Percentiles rank a stretch among this genome's conserved stretches.
phyloP scores from a whole-genome alignment of 2,888 invertebrate genomes.

The Laothoe populi region DNA sequence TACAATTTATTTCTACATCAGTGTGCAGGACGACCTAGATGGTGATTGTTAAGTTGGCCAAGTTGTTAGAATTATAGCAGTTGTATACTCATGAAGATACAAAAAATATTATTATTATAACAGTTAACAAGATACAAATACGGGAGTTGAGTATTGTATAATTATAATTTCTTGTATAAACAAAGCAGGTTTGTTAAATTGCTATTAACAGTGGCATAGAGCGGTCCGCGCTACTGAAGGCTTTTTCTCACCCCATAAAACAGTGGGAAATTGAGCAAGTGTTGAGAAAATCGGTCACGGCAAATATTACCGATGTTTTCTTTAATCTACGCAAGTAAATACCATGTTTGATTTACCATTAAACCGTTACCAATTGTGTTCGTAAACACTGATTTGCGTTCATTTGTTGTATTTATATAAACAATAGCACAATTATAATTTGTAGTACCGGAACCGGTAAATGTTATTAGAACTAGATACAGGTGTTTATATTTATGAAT shows the following conservation, averaged over 20 bases:
- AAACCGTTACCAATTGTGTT: too few species aligned
- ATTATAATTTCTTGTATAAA: constrained; percentile 76
- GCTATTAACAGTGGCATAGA: constrained; percentile 57
- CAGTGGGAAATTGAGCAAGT: constrained; percentile 74
- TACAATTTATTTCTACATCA: too few species aligned
- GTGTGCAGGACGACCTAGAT: too few species aligned
- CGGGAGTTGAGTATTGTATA: too few species aligned
- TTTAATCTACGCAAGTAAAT: neutral
- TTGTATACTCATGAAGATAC: too few species aligned
- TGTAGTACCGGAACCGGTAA: too few species aligned
- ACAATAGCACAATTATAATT: neutral
- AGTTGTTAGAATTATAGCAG: too few species aligned
- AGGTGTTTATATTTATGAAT: too few species aligned
- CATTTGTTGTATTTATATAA: neutral
- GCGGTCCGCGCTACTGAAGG: constrained; percentile 44
- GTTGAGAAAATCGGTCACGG: constrained; percentile 70
- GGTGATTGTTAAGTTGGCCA: too few species aligned
- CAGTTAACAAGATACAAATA: too few species aligned
- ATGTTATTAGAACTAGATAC: too few species aligned
- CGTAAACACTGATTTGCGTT: neutral
- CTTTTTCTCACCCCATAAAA: constrained; percentile 46
- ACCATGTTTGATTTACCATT: neutral
- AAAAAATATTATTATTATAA: too few species aligned
- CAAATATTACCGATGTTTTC: constrained; percentile 37
- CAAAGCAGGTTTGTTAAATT: constrained; percentile 68